Evolutionary conservation across 2,797 vertebrate species (phyloP), one percentile per base, ranked within the genome.

Genomic region (Dipus sagitta): DNA sequence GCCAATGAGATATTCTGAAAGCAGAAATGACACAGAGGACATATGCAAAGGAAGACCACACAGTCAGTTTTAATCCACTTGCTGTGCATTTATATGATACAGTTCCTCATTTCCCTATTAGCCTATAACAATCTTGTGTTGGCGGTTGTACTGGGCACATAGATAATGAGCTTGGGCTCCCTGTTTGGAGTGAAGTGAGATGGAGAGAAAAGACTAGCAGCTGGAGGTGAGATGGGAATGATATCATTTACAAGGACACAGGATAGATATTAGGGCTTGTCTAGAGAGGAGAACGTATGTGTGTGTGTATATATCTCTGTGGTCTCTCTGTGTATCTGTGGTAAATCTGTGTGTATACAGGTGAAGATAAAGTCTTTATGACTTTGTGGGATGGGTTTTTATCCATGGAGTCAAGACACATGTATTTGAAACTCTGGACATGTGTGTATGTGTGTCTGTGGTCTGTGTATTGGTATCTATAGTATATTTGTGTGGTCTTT

Each of bases 1-100:
- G 23, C 60, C 88, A 82, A 9, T 32, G 74, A 85, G 83, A 54
- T 90, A 80, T 91, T 94, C 23, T 78, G 62, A 92, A 60, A 76
- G n/a, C 70, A 91, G 90, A 95, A 91, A 80, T 70, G 76, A 75
- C 47, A 54, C 18, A 72, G 30, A 21, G 34, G 23, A 13, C 78
- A 54, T 81, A 60, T 93, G 96, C 30, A n/a, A 20, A 60, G 47
- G 7, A 67, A 47, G 38, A 67, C 68, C 38, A 81, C 75, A 81
- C 65, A 58, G 23, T 82, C 34, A 18, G 0, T 87, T 85, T 83
- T 71, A 65, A 67, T 81, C 28, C 62, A 68, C 71, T 87, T 91
- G 65, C 20, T 90, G 1, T 58, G 70, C 58, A 90, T 91, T 71
- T 58, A 74, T 82, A 38, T 24, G 23, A 14, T 34, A 12, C n/a